These are phyloP conservation scores for Drosophila quasianomalipes DNA, from an alignment of 2,888 invertebrate species.

Conservation along the genomic window DNA sequence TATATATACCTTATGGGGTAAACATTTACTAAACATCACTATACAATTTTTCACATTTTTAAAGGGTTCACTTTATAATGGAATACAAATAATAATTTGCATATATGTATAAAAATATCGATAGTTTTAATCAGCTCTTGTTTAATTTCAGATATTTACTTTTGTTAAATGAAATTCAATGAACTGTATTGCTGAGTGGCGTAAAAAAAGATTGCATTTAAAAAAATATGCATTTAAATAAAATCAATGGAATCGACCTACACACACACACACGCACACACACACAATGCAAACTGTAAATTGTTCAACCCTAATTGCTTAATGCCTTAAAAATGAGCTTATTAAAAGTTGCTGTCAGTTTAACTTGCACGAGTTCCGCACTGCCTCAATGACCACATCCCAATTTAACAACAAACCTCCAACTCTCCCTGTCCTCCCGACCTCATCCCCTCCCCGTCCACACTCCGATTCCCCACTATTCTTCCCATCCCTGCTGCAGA, in stretches of 20 bases:
- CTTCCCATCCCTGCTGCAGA: constrained; percentile 7
- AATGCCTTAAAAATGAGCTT: constrained; percentile 73
- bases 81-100: background rate
- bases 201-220: constrained; percentile 3
- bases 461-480: background rate
- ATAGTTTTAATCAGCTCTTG: background rate
- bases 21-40: background rate
- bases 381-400: constrained; percentile 33
- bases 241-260: constrained; percentile 28
- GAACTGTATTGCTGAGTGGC: background rate
- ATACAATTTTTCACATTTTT: background rate
- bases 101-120: background rate
- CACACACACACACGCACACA: background rate
- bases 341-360: constrained; percentile 56
- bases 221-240: constrained; percentile 38
- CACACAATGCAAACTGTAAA: constrained; percentile 42
- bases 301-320: constrained; percentile 73
- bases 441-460: fast-evolving
- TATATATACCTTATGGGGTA: background rate
- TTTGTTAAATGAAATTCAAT: constrained; percentile 22
- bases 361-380: constrained; percentile 52
- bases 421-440: background rate
- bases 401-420: background rate
- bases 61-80: background rate
- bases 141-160: background rate